phyloP scores from a whole-genome alignment of 2,113 vertebrate species.

The Anguilla japonica region DNA sequence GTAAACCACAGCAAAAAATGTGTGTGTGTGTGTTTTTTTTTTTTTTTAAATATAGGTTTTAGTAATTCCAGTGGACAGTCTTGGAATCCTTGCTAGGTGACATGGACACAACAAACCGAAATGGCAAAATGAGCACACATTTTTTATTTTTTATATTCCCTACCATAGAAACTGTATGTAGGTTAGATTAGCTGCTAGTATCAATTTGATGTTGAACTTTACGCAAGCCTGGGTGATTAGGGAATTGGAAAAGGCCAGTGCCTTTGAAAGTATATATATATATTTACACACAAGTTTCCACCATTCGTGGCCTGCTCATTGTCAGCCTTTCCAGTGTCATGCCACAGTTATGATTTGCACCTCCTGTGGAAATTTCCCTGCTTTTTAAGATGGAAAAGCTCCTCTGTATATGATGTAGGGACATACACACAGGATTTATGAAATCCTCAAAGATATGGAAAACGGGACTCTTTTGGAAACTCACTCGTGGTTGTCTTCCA shows the following conservation, averaged over 20 bases:
- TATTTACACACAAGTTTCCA: constrained; percentile 64
- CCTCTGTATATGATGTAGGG: constrained; percentile 18
- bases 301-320: constrained; percentile 22
- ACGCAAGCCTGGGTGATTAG: constrained; percentile 29
- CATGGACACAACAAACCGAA: constrained; percentile 39
- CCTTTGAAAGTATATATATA: constrained; percentile 46
- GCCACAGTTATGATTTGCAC: constrained; percentile 52
- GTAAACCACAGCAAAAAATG: constrained; percentile 7
- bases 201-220: constrained; percentile 55
- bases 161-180: constrained; percentile 29
- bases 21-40: neutral
- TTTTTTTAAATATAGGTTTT: constrained; percentile 22
- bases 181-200: constrained; percentile 43
- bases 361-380: constrained; percentile 69
- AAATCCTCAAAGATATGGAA: constrained; percentile 52
- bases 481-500: constrained; percentile 41
- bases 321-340: constrained; percentile 45
- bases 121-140: neutral
- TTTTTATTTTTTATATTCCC: constrained; percentile 31
- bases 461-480: constrained; percentile 39
- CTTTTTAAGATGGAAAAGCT: constrained; percentile 42
- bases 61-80: neutral
- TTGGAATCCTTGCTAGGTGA: constrained; percentile 23
- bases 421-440: constrained; percentile 36
- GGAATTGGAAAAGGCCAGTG: constrained; percentile 51